Evolutionary conservation across 2,888 invertebrate genomes (phyloP).

Genomic region (Saturnia pavonia): DNA sequence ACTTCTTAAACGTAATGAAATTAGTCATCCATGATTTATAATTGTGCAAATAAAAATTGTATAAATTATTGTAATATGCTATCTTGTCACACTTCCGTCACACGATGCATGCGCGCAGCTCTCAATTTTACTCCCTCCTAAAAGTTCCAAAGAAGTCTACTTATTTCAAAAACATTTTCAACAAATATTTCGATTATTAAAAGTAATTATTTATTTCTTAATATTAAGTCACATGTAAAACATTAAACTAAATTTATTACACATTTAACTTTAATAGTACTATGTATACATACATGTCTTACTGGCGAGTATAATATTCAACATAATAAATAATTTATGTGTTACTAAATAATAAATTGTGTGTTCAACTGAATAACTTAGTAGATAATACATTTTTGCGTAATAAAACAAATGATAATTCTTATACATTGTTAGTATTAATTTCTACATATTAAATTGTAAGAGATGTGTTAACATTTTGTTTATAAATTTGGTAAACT

Average conservation of each 20-base stretch:
- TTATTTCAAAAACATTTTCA: no score
- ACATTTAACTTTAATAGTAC: neutral
- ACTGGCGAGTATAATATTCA: neutral
- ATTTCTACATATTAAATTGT: neutral
- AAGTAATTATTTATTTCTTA: neutral
- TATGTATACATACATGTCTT: neutral
- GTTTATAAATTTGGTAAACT: neutral
- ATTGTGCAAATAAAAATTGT: no score
- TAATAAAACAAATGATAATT: neutral
- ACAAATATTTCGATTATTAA: no score
- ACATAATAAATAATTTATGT: neutral
- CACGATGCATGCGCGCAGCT: no score
- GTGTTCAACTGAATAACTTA: neutral
- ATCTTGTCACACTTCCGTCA: no score
- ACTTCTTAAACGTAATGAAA: no score
- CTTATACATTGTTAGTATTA: neutral
- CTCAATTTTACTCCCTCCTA: no score
- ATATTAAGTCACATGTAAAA: neutral
- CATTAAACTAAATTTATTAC: neutral
- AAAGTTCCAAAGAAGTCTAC: no score
- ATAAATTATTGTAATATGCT: no score
- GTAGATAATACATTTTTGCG: neutral
- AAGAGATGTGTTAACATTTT: neutral
- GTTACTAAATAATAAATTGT: neutral
- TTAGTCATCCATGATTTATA: no score